Conservation (phyloP, 2,888 invertebrate genomes). For the Rhorus exstirpatorius region DNA sequence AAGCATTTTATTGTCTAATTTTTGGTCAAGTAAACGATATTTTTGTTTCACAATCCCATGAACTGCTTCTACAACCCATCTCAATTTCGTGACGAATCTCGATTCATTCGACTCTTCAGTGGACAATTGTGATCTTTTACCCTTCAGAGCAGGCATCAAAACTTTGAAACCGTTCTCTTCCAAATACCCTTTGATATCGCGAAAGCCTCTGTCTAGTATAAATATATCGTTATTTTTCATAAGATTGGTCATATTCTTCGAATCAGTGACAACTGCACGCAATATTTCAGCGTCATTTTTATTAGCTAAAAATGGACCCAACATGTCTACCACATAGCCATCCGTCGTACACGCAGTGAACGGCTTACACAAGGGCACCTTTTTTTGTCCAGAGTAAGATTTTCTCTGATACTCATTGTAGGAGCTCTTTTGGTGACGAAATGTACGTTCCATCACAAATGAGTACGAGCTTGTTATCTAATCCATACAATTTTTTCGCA, state of each 20-base stretch:
- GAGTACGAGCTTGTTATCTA: constrained; percentile 61
- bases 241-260: constrained; percentile 65
- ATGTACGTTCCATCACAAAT: constrained; percentile 73
- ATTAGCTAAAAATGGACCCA: constrained; percentile 71
- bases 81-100: constrained; percentile 72
- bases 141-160: constrained; percentile 77
- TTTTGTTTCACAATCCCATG: constrained; percentile 73
- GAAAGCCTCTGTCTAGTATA: constrained; percentile 75
- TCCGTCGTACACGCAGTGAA: constrained; percentile 75
- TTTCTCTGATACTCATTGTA: constrained; percentile 72
- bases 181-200: constrained; percentile 69
- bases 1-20: constrained; percentile 70
- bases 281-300: constrained; percentile 75
- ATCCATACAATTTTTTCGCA: constrained; percentile 59
- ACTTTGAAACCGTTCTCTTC: constrained; percentile 67
- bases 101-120: constrained; percentile 71
- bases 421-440: constrained; percentile 70
- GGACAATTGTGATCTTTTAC: constrained; percentile 72
- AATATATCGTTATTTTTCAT: constrained; percentile 69
- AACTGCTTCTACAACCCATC: constrained; percentile 71
- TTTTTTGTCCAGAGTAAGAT: constrained; percentile 73
- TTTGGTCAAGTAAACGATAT: constrained; percentile 69
- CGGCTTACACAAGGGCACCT: constrained; percentile 74
- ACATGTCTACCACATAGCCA: constrained; percentile 72
- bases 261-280: constrained; percentile 65